These are phyloP conservation scores for Cydia splendana DNA, from an alignment of 1,140 invertebrate genomes.

Conservation along the genomic window DNA sequence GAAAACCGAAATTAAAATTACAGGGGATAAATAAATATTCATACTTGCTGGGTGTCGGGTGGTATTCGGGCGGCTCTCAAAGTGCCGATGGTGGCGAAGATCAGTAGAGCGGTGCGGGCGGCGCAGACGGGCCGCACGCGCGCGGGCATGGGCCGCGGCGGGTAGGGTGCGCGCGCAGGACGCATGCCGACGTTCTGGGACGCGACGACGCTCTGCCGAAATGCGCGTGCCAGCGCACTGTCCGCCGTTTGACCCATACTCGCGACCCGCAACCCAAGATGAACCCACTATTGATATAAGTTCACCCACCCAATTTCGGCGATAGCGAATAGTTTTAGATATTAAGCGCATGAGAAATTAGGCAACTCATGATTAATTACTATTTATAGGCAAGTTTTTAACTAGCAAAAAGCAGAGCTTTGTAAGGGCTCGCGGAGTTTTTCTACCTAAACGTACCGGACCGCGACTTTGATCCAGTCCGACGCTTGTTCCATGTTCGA, in stretches of 20 bases:
- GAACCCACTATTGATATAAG: conserved; percentile 68
- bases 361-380: not conserved
- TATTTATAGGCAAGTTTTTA: no score
- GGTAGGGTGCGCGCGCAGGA: conserved; percentile 41
- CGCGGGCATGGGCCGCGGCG: conserved; percentile 32
- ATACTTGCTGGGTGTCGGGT: conserved; percentile 26
- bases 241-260: conserved; percentile 58
- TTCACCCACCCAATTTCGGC: conserved; percentile 75
- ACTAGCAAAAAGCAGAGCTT: no score
- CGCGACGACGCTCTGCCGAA: conserved; percentile 49
- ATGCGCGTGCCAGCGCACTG: conserved; percentile 46
- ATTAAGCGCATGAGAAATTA: conserved; percentile 61
- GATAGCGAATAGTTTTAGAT: conserved; percentile 62
- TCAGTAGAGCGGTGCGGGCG: not conserved
- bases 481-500: no score
- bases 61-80: not conserved
- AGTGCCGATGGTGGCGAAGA: not conserved
- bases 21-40: not conserved
- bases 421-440: no score
- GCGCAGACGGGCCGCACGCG: conserved; percentile 33
- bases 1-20: not conserved
- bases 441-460: no score
- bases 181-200: conserved; percentile 57
- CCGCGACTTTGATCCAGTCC: no score
- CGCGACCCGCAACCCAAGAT: conserved; percentile 58